Percentiles rank a stretch among this genome's conserved stretches.
Conservation (phyloP, 2,797 vertebrate genomes). For the Macrochelys suwanniensis region DNA sequence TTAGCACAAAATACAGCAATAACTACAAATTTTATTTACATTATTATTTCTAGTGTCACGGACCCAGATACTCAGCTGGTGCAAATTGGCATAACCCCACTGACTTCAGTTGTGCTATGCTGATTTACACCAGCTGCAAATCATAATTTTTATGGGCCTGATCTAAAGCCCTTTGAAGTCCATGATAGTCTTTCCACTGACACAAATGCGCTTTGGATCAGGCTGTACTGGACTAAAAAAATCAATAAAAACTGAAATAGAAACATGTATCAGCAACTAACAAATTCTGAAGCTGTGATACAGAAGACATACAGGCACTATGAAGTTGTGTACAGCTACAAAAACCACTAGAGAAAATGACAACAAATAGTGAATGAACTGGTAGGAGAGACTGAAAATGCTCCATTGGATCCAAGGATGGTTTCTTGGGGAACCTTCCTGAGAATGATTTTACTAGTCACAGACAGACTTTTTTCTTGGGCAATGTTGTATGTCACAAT, state of each 20-base stretch:
- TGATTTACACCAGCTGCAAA: not conserved
- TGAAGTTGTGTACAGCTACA: not conserved
- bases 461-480: not conserved
- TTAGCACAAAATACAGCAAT: not conserved
- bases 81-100: not conserved
- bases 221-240: not conserved
- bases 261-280: not conserved
- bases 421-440: not conserved
- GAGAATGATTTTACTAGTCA: not conserved
- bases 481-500: accelerated
- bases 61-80: not conserved
- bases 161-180: not conserved
- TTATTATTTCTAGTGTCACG: not conserved
- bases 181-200: not conserved
- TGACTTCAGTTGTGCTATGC: not conserved
- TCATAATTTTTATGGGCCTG: not conserved
- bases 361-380: not conserved
- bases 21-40: not conserved
- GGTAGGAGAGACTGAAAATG: not conserved
- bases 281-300: not conserved
- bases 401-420: not conserved
- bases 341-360: not conserved
- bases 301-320: not conserved
- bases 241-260: not conserved
- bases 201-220: not conserved